A percentile compares a stretch with the other conserved stretches of the same genome.
Conservation (phyloP, 2,113 vertebrate species). For the Dendropsophus ebraccatus region DNA sequence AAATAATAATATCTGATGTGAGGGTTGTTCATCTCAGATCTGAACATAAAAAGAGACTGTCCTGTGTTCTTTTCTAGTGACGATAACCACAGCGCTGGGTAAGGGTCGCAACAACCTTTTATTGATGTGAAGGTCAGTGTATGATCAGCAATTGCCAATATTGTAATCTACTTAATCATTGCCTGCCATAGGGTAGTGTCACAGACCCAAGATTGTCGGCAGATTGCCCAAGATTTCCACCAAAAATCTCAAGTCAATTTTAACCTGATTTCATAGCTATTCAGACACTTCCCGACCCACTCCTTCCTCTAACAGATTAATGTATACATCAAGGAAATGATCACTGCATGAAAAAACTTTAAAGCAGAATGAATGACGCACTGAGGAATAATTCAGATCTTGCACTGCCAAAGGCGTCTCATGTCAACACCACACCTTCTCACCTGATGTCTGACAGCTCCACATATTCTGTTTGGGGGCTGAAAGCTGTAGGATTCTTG, state of each 20-base stretch:
- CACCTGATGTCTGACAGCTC: background rate
- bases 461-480: background rate
- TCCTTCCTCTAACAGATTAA: background rate
- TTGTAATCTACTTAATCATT: background rate
- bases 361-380: conserved; percentile 23
- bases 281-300: background rate
- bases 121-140: too few relatives aligned
- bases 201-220: background rate
- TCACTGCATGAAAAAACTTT: background rate
- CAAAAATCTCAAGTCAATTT: background rate
- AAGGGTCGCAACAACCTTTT: too few relatives aligned
- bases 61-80: too few relatives aligned
- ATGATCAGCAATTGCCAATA: too few relatives aligned
- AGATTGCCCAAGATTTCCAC: background rate
- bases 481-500: background rate
- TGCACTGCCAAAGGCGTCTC: background rate
- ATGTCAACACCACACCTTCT: conserved; percentile 20
- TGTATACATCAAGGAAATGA: conserved; percentile 13
- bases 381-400: background rate
- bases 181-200: background rate
- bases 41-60: too few relatives aligned
- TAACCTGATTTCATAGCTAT: background rate
- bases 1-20: background rate
- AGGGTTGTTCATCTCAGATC: too few relatives aligned
- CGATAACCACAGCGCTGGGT: too few relatives aligned